Evolutionary conservation across 1,140 invertebrate species (phyloP).

Genomic region (Diploscapter pachys): DNA sequence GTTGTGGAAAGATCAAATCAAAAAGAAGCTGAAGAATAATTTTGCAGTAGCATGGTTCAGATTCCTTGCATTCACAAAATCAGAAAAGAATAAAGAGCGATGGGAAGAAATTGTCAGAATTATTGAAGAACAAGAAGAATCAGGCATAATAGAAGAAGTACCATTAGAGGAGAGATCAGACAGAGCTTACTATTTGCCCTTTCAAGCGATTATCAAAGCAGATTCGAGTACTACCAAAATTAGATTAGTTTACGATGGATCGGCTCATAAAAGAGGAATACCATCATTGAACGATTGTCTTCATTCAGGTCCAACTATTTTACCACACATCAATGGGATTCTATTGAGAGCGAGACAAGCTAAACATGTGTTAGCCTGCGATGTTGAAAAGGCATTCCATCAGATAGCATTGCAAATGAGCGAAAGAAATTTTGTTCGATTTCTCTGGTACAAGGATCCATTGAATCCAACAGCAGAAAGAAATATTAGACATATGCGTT

Average conservation of each 20-base stretch:
- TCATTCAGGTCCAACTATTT: not conserved
- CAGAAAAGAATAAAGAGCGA: not conserved
- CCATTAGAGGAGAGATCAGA: not conserved
- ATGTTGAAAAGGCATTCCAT: constrained; percentile 7
- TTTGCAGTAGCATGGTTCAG: not conserved
- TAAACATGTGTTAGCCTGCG: not conserved
- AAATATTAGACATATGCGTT: not conserved
- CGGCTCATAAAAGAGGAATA: not conserved
- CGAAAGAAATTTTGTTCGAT: constrained; percentile 7
- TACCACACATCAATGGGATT: not conserved
- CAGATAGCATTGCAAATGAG: not conserved
- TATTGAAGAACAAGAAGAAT: not conserved
- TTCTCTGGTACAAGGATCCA: constrained; percentile 3
- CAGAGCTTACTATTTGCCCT: not conserved
- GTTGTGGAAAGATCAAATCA: not conserved
- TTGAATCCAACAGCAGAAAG: not conserved
- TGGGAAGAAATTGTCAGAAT: not conserved
- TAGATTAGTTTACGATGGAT: constrained; percentile 2
- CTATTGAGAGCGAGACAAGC: not conserved
- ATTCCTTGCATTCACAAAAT: not conserved
- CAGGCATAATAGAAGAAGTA: constrained; percentile 3
- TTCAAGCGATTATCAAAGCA: not conserved
- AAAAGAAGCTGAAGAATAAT: not conserved
- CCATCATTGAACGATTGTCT: not conserved
- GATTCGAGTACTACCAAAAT: constrained; percentile 4